These are phyloP conservation scores for Holothuria glaberrima DNA, from an alignment of 35 echinoderm and acorn worm genomes.

Conservation along the genomic window DNA sequence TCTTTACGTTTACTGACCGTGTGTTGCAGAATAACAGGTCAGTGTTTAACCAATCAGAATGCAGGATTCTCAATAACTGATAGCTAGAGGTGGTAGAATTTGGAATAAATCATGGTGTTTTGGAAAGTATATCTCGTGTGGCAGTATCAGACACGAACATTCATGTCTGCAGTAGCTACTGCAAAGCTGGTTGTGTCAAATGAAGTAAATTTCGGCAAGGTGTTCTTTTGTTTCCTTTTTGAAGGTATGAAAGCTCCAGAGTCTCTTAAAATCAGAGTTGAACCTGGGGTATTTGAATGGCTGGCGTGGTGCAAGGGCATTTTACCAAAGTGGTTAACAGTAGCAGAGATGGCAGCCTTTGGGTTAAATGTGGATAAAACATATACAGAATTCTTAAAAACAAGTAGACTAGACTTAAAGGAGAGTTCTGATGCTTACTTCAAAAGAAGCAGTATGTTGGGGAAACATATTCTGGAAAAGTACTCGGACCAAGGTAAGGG, in stretches of 20 bases:
- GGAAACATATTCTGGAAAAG: conserved; percentile 78
- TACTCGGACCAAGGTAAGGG: conserved; percentile 81
- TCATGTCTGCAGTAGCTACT: too few relatives aligned
- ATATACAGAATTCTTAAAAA: conserved; percentile 79
- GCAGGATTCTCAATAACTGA: too few relatives aligned
- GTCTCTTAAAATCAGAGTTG: conserved; percentile 74
- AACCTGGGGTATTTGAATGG: conserved; percentile 93
- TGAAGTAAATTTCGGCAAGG: too few relatives aligned
- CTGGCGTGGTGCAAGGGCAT: conserved; percentile 90
- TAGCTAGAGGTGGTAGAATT: too few relatives aligned
- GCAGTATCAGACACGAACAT: too few relatives aligned
- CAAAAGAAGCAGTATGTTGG: conserved; percentile 82
- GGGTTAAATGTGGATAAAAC: conserved; percentile 71
- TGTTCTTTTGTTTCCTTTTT: neutral
- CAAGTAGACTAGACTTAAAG: conserved; percentile 72
- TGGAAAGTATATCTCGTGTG: too few relatives aligned
- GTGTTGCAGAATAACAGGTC: too few relatives aligned
- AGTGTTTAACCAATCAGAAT: too few relatives aligned
- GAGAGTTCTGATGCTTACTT: conserved; percentile 91
- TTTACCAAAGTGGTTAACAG: conserved; percentile 89
- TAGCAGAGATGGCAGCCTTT: conserved; percentile 72
- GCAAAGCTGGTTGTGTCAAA: too few relatives aligned
- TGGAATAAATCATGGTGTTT: too few relatives aligned
- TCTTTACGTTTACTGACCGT: too few relatives aligned
- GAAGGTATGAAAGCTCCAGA: conserved; percentile 76